These are phyloP conservation scores for Lytechinus pictus DNA, from an alignment of 35 echinoderm and acorn worm genomes.

Conservation along the genomic window DNA sequence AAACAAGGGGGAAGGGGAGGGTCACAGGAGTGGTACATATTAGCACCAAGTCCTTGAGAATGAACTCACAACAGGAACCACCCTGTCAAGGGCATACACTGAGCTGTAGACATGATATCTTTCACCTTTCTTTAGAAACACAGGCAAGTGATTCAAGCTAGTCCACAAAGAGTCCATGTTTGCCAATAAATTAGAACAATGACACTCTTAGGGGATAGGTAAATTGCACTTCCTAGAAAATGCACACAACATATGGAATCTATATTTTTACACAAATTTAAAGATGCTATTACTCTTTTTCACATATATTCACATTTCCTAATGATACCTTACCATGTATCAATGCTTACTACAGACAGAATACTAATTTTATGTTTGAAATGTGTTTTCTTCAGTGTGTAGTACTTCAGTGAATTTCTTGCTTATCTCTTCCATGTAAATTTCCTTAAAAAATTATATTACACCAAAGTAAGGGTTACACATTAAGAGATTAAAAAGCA, in stretches of 20 bases:
- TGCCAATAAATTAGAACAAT: constrained; percentile 13
- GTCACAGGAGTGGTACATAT: neutral
- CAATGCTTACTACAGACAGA: neutral
- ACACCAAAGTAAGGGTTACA: too few relatives aligned
- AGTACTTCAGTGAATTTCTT: too few relatives aligned
- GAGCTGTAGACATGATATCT: constrained; percentile 1
- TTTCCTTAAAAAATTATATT: too few relatives aligned
- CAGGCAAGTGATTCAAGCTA: neutral
- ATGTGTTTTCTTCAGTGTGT: too few relatives aligned
- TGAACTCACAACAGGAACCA: neutral
- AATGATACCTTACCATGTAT: neutral
- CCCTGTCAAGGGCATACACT: neutral
- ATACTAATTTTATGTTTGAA: too few relatives aligned
- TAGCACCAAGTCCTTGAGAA: neutral
- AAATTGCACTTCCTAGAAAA: constrained; percentile 5
- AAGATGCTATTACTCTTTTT: neutral
- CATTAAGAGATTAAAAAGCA: too few relatives aligned
- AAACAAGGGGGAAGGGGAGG: constrained; percentile 22
- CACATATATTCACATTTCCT: neutral
- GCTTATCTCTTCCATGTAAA: too few relatives aligned
- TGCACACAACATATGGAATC: neutral
- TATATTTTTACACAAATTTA: neutral
- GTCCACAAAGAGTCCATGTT: constrained; percentile 2
- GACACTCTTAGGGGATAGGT: constrained; percentile 16
- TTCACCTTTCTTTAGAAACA: neutral